A percentile compares a stretch with the other conserved stretches of the same genome.
Conservation (phyloP, 2,113 vertebrate species). For the Ia io region DNA sequence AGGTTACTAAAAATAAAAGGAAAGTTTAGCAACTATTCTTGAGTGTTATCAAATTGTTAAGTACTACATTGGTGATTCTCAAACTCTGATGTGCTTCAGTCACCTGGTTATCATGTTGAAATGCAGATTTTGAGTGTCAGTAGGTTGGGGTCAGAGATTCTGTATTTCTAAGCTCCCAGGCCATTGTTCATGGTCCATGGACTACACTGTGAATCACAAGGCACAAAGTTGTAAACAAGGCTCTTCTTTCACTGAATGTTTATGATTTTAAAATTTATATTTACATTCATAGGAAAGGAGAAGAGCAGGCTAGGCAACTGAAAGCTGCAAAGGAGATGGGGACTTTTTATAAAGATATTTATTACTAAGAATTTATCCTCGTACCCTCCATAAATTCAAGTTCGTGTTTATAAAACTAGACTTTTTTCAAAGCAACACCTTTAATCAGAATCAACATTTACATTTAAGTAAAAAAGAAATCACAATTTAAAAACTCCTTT, state of each 20-base stretch:
- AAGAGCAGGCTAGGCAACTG: background rate
- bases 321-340: background rate
- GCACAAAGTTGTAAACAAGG: background rate
- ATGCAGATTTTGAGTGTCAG: background rate
- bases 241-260: background rate
- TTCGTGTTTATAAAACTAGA: background rate
- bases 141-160: background rate
- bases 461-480: background rate
- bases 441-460: constrained; percentile 10
- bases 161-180: background rate
- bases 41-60: background rate
- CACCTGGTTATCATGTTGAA: background rate
- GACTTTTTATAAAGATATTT: background rate
- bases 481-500: background rate
- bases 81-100: background rate
- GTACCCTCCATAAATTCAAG: background rate
- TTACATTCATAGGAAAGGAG: background rate
- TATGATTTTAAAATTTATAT: constrained; percentile 6
- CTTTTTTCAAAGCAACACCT: background rate
- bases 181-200: background rate
- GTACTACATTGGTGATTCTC: background rate
- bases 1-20: constrained; percentile 7
- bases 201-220: background rate
- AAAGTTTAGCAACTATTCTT: background rate
- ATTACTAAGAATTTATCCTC: background rate